Evolutionary conservation across 2,113 vertebrate species (phyloP).

Genomic region (Pycnonotus jocosus): DNA sequence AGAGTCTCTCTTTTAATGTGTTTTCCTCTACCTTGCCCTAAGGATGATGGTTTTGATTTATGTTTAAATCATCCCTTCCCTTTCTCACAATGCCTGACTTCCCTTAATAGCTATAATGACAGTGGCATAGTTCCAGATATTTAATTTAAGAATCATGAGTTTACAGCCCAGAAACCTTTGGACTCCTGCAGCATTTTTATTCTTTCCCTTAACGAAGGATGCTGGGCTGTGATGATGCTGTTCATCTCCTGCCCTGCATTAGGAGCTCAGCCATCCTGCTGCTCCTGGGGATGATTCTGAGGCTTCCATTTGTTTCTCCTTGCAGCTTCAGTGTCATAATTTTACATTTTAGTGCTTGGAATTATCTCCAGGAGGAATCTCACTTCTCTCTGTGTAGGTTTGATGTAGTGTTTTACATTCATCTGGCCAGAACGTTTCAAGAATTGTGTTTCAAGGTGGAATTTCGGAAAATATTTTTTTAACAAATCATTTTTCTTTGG

Average conservation of each 20-base stretch:
- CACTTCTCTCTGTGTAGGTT: not conserved
- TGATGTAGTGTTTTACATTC: not conserved
- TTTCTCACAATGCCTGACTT: not conserved
- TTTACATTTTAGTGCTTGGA: not conserved
- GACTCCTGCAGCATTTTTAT: not conserved
- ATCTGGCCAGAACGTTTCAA: not conserved
- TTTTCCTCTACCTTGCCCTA: not conserved
- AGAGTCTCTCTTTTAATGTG: not conserved
- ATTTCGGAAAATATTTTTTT: not conserved
- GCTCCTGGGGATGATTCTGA: not conserved
- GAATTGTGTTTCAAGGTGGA: not conserved
- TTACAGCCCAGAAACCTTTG: not conserved
- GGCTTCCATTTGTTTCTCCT: not conserved
- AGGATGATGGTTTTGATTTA: not conserved
- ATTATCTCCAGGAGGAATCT: not conserved
- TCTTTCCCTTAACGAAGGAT: fast-evolving
- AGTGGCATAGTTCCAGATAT: not conserved
- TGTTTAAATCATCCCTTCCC: not conserved
- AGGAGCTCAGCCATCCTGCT: not conserved
- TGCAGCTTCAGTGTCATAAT: not conserved
- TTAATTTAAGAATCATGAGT: not conserved
- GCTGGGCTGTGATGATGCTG: not conserved
- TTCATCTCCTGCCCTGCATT: not conserved
- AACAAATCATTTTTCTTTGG: not conserved
- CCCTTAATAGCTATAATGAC: not conserved